Conservation (phyloP, 2,888 invertebrate genomes). For the Orthosia gracilis region DNA sequence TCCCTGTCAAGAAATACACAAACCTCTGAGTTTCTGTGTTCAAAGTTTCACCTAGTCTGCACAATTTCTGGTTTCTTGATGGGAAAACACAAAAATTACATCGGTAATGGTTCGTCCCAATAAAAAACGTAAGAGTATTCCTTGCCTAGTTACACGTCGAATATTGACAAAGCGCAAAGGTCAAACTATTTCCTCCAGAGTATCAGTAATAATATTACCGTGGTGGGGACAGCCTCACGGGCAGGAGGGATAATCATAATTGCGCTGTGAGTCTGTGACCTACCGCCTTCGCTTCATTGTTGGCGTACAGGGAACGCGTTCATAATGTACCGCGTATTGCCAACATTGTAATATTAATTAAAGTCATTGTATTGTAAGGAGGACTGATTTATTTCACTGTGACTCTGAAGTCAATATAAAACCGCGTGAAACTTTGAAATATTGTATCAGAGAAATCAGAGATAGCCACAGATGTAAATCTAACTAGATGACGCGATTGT, state of each 20-base stretch:
- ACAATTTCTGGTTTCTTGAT: too few species aligned
- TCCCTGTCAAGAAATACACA: too few species aligned
- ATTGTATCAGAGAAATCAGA: not conserved
- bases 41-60: too few species aligned
- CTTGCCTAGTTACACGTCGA: not conserved
- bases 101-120: too few species aligned
- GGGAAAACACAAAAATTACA: too few species aligned
- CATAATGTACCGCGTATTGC: not conserved
- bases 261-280: constrained; percentile 34
- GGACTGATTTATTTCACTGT: not conserved
- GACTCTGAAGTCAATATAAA: constrained; percentile 1
- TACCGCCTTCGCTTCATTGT: not conserved
- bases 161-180: constrained; percentile 1
- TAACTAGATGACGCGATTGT: too few species aligned
- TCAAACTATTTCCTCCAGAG: constrained; percentile 5
- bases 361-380: constrained; percentile 6
- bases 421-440: not conserved
- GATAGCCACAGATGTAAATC: too few species aligned
- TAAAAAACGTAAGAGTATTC: too few species aligned
- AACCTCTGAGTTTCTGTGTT: too few species aligned
- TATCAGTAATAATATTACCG: constrained; percentile 17
- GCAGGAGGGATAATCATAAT: constrained; percentile 10
- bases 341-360: not conserved
- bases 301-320: constrained; percentile 22
- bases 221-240: constrained; percentile 5